Base-by-base conservation (phyloP, 2,797 vertebrate species). In the Tinamus major region DNA sequence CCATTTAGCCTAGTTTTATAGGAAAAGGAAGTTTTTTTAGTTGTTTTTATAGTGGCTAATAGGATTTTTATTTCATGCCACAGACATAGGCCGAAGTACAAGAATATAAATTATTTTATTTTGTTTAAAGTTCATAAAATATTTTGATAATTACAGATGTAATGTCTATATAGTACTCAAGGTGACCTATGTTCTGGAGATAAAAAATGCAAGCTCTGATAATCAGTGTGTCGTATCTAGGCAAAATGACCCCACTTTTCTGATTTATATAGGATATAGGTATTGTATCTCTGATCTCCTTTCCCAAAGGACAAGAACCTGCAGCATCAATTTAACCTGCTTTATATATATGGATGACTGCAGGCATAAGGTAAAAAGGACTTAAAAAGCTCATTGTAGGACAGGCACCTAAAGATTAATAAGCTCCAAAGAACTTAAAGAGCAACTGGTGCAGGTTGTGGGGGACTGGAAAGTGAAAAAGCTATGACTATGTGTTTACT, bases 201-300 rank as follows among this genome's bases (percentile, higher is more conserved):
- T 4, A 53, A 61, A 76, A 90, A 2, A 35, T 82, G 23, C 69
- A 35, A 71, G 29, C 9, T 87, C n/a, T 23, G 26, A 62, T 27
- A 71, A 16, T 16, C 24, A 2, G 4, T 87, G 53, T n/a, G 26
- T 39, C 0, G 0, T 56, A 61, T 2, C 13, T 1, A 7, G 31
- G 5, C 41, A 53, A 68, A 75, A 74, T 13, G n/a, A 64, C 33
- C 24, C 2, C 41, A 74, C n/a, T 53, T 26, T 75, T 51, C 48
- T n/a, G 35, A 67, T 56, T 79, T 53, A 56, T 27, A 56, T 8
- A 61, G 29, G 17, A 13, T 79, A 44, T 19, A 18, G 1, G 2
- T 67, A 35, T 35, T 15, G 39, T 21, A 24, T 16, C 13, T 37
- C 21, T 35, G 19, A 35, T 24, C n/a, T 9, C 55, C 55, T 2